phyloP scores from a whole-genome alignment of 2,797 vertebrate genomes.

The Leptatherina wallacei region DNA sequence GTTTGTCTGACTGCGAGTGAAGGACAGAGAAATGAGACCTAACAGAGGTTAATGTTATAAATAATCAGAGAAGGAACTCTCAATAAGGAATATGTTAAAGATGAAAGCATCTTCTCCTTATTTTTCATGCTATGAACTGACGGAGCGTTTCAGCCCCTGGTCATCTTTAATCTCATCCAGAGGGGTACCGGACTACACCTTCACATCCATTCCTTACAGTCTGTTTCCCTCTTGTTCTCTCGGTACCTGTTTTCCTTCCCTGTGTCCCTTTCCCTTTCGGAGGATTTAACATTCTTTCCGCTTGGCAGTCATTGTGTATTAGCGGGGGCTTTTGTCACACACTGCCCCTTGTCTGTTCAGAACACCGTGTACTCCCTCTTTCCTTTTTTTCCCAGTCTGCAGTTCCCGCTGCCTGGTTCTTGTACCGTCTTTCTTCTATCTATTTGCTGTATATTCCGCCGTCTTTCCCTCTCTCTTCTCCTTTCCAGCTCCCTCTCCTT shows the following conservation, averaged over 20 bases:
- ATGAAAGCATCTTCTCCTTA: background rate
- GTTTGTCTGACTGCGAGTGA: background rate
- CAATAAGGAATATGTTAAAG: background rate
- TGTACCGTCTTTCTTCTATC: constrained; percentile 11
- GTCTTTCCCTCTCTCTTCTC: background rate
- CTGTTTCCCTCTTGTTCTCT: constrained; percentile 57
- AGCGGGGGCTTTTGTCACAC: constrained; percentile 78
- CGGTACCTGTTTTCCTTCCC: constrained; percentile 51
- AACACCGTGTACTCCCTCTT: constrained; percentile 39
- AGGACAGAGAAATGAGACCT: background rate
- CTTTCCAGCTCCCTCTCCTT: background rate
- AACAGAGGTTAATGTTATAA: background rate
- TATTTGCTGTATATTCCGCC: background rate
- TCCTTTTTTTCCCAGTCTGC: constrained; percentile 28
- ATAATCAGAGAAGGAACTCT: background rate
- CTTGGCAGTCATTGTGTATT: constrained; percentile 76
- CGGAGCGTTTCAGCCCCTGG: background rate
- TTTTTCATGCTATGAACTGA: constrained; percentile 18
- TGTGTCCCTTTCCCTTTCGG: constrained; percentile 23
- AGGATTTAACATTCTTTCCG: constrained; percentile 85
- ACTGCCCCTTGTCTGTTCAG: constrained; percentile 63
- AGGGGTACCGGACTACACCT: constrained; percentile 39
- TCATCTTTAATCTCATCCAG: constrained; percentile 21
- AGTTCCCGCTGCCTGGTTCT: constrained; percentile 1
- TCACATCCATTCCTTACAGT: constrained; percentile 67